A percentile compares a stretch with the other conserved stretches of the same genome.
Conservation (phyloP, 2,113 vertebrate genomes). For the Oreocharis arfaki region DNA sequence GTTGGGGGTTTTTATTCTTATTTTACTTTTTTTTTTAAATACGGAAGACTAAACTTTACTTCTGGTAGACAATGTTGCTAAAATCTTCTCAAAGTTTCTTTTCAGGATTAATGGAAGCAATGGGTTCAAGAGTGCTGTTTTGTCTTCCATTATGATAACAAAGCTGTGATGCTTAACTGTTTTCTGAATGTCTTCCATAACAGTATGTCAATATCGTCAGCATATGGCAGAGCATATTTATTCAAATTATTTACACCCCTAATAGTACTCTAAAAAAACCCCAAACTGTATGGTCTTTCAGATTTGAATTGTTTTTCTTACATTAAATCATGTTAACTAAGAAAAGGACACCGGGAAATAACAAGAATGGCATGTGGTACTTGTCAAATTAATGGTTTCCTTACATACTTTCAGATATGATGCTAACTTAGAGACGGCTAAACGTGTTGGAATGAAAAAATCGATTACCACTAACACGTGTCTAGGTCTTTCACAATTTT, state of each 20-base stretch:
- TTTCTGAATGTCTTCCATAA: not conserved
- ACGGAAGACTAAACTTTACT: not conserved
- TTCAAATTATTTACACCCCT: not conserved
- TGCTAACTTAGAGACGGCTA: conserved; percentile 74
- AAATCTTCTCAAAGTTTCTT: not conserved
- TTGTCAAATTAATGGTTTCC: not conserved
- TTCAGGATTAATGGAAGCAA: not conserved
- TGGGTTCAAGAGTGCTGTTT: not conserved
- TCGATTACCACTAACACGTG: conserved; percentile 72
- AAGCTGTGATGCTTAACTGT: not conserved
- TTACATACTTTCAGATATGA: conserved; percentile 65
- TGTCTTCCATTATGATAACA: not conserved
- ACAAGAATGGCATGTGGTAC: not conserved
- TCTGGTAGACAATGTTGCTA: not conserved
- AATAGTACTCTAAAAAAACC: not conserved
- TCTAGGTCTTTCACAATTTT: conserved; percentile 74
- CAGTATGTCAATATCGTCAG: not conserved
- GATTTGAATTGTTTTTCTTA: not conserved
- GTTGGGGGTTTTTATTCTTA: not conserved
- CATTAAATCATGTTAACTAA: not conserved
- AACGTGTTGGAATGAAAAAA: conserved; percentile 78
- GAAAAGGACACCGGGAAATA: not conserved
- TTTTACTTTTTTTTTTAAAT: not conserved
- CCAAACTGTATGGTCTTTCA: not conserved
- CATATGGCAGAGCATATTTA: not conserved